Evolutionary conservation across 2,888 invertebrate species (phyloP).

Genomic region (Asteroscopus sphinx): DNA sequence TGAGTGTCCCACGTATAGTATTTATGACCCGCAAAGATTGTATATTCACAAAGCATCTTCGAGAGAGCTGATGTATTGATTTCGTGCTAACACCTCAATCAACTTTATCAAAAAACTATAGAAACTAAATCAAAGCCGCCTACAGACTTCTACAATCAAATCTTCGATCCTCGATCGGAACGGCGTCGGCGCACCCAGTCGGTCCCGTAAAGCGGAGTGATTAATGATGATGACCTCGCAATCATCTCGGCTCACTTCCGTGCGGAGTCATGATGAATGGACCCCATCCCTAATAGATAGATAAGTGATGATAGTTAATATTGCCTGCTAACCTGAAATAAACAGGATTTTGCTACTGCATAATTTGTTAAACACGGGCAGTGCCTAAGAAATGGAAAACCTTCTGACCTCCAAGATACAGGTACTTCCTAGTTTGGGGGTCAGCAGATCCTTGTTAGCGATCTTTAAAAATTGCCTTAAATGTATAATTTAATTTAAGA

Average conservation of each 20-base stretch:
- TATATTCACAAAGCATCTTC: too few relatives aligned
- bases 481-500: too few relatives aligned
- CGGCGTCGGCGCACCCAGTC: constrained; percentile 31
- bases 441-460: too few relatives aligned
- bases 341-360: constrained; percentile 40
- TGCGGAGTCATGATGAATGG: constrained; percentile 56
- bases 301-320: constrained; percentile 54
- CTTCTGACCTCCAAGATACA: too few relatives aligned
- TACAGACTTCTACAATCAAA: constrained; percentile 30
- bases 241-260: constrained; percentile 60
- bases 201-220: constrained; percentile 63
- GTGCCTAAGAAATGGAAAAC: too few relatives aligned
- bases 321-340: constrained; percentile 28
- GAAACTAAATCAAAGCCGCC: constrained; percentile 38
- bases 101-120: constrained; percentile 24
- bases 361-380: too few relatives aligned
- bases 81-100: constrained; percentile 26
- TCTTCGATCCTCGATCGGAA: constrained; percentile 47
- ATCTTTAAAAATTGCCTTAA: too few relatives aligned
- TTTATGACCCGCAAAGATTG: too few relatives aligned
- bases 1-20: too few relatives aligned
- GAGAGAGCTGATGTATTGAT: too few relatives aligned
- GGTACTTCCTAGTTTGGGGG: too few relatives aligned
- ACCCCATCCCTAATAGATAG: constrained; percentile 52
- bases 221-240: constrained; percentile 69